These are phyloP conservation scores for Drosophila sordidapex DNA, from an alignment of 2,888 invertebrate genomes.

Conservation along the genomic window DNA sequence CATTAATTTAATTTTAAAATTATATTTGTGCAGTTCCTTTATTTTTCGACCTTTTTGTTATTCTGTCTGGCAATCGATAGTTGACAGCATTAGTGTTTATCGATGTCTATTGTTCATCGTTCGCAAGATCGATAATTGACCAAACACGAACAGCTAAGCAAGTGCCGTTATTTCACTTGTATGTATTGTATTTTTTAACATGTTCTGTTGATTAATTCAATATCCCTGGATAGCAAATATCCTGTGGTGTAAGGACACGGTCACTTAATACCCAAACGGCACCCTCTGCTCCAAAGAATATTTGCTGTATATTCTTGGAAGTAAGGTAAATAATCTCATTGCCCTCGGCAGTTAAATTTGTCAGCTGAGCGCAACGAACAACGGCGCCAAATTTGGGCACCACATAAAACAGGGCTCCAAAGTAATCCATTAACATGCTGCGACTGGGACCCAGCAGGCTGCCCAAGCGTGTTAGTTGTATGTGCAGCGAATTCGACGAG, in stretches of 20 bases:
- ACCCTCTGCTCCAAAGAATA: conserved; percentile 78
- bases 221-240: conserved; percentile 76
- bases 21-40: not conserved
- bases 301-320: conserved; percentile 82
- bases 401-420: conserved; percentile 80
- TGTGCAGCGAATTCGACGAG: not conserved
- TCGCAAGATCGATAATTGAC: conserved; percentile 1
- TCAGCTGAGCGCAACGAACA: conserved; percentile 70
- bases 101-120: not conserved
- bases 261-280: conserved; percentile 82
- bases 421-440: conserved; percentile 71
- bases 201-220: conserved; percentile 12
- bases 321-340: conserved; percentile 83
- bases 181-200: not conserved
- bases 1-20: not conserved
- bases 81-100: not conserved
- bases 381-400: conserved; percentile 82
- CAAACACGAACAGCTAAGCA: not conserved
- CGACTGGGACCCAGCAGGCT: conserved; percentile 76
- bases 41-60: not conserved
- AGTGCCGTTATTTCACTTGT: conserved; percentile 1
- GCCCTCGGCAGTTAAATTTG: conserved; percentile 79
- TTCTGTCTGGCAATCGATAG: not conserved
- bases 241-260: conserved; percentile 76
- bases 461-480: conserved; percentile 70